Evolutionary conservation across 2,113 vertebrate species (phyloP), one percentile per base, ranked within the genome.

Genomic region (Datnioides undecimradiatus): DNA sequence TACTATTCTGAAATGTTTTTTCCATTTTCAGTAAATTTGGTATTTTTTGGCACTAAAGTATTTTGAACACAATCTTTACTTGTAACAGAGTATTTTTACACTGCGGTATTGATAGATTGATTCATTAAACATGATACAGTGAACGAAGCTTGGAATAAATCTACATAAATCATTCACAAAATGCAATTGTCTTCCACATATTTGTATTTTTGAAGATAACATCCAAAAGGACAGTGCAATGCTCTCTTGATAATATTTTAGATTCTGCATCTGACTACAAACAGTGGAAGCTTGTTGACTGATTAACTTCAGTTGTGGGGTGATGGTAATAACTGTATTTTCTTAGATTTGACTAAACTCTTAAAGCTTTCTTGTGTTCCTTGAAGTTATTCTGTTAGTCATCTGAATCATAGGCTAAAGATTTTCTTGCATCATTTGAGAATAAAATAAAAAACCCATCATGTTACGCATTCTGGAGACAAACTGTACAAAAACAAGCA

Each of bases 401-500:
- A 83, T 77, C 41, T 17, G 29, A 67, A 46, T 66, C 40, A 75
- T 36, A 10, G 5, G 45, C n/a, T 52, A 46, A 64, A 48, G 0
- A 40, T 46, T 48, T 67, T 51, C 52, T 43, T 19, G 9, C 27
- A n/a, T 17, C 6, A 52, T 34, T 49, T 77, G 25, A 23, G 11
- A 33, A 3, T 12, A 11, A 8, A 48, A 40, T 17, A 59, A 11
- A 33, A 19, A 1, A 21, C 3, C 3, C 12, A 40, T 16, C 8
- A 51, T 38, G 25, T 72, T 41, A 31, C 23, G 36, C n/a, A 21
- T 60, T 51, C 8, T 58, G 19, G 13, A 60, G 7, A 57, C 23
- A 79, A 62, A 63, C 7, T 41, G 60, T 63, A 48, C 29, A 68
- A 76, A 76, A 83, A 60, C 55, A 54, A 57, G 19, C 2, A 3